A percentile compares a stretch with the other conserved stretches of the same genome.
Evolutionary conservation across 2,797 vertebrate genomes (phyloP).

Genomic region (Sebastolobus alascanus): DNA sequence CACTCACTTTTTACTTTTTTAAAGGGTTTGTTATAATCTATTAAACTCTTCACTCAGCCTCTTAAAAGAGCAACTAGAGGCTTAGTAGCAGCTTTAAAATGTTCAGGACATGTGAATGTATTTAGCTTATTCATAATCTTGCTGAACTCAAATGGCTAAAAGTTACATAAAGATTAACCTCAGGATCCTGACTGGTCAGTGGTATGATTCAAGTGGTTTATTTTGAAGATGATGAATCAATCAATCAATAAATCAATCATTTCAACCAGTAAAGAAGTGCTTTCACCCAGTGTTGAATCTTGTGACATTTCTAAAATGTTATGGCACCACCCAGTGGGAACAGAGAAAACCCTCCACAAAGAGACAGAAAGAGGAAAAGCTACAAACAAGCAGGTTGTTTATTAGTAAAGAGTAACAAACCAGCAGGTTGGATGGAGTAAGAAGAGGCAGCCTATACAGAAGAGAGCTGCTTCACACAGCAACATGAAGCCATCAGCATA

Average conservation of each 20-base stretch:
- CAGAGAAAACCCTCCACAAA: neutral
- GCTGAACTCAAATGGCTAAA: neutral
- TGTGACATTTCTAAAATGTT: neutral
- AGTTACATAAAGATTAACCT: neutral
- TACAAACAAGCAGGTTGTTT: slow-evolving; percentile 69
- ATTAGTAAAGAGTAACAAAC: slow-evolving; percentile 73
- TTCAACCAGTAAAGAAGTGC: neutral
- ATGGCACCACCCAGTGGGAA: neutral
- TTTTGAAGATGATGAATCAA: neutral
- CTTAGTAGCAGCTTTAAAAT: neutral
- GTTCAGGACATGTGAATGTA: slow-evolving; percentile 5
- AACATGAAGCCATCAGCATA: slow-evolving; percentile 37
- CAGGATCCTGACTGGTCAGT: too few relatives aligned
- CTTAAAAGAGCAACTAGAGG: neutral
- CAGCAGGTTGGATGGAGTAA: slow-evolving; percentile 48
- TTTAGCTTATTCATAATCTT: slow-evolving; percentile 9
- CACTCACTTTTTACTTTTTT: neutral
- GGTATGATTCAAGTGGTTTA: neutral
- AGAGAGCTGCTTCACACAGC: slow-evolving; percentile 22
- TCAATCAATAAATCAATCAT: too few relatives aligned
- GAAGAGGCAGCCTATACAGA: slow-evolving; percentile 45
- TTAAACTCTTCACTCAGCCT: too few relatives aligned
- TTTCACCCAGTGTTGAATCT: neutral
- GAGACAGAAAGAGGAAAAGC: neutral
- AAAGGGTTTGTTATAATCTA: neutral